Evolutionary conservation across 2,888 invertebrate species (phyloP), one percentile per base, ranked within the genome.

Genomic region (Dasypolia templi): DNA sequence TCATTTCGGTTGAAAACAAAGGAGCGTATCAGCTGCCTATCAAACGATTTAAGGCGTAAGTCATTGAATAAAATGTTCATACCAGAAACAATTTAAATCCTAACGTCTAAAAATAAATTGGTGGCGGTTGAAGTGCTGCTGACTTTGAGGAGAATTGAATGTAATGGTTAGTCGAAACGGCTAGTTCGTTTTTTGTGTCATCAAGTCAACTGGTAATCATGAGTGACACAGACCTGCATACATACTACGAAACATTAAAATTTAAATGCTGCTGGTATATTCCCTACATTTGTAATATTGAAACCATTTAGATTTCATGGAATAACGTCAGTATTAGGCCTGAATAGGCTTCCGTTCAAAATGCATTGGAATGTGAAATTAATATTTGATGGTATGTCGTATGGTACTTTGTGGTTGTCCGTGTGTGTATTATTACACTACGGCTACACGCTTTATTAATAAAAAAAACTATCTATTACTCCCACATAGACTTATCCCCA

Each of bases 51-150:
- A 83, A 66, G 56, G 35, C 65, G 80, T 75, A 82, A 82, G 75
- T 83, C 81, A 83, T 75, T 82, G 71, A 80, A 82, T 82, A 75
- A 82, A 82, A 82, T 83, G 53, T 66, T 75, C 69, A 83, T 83
- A 67, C 62, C 84, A 82, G 72, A 82, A 82, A 80, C 80, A 83
- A 84, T 83, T 83, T 72, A 76, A 81, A 81, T 81, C 59, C 77
- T 74, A 84, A 84, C 84, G 72, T 77, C 55, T 77, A 81, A 81
- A 81, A 72, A 74, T 81, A 84, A 80, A 83, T 81, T 81, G 73
- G 64, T 69, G 75, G 71, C 42, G 63, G 65, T 76, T 56, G 66
- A 42, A 69, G 61, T 19, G 58, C 68, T 84, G 77, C 74, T 83
- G 77, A 67, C 75, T 77, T 77, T 70, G 56, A 72, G 68, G 71